A percentile compares a stretch with the other conserved stretches of the same genome.
Evolutionary conservation across 2,888 invertebrate species (phyloP).

Genomic region (Amphipyra berbera): DNA sequence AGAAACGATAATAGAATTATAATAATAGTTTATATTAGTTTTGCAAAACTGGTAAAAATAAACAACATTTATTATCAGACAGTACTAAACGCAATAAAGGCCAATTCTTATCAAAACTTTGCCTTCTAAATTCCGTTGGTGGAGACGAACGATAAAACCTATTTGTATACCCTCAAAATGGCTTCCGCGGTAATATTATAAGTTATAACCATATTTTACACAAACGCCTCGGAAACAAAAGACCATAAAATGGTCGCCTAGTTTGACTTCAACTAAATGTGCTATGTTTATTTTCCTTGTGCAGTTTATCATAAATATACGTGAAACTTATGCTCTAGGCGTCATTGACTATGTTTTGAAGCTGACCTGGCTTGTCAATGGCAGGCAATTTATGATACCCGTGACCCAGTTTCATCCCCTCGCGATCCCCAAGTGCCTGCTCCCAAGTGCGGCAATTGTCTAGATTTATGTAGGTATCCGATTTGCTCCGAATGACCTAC

Average conservation of each 20-base stretch:
- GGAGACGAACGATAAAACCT: slow-evolving; percentile 33
- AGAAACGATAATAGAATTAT: not conserved
- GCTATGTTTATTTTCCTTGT: slow-evolving; percentile 46
- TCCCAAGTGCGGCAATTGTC: slow-evolving; percentile 47
- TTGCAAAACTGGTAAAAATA: not conserved
- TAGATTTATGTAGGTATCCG: slow-evolving; percentile 48
- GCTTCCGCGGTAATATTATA: slow-evolving; percentile 52
- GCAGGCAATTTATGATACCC: slow-evolving; percentile 52
- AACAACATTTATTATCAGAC: not conserved
- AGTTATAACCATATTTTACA: slow-evolving; percentile 46
- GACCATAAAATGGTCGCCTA: slow-evolving; percentile 43
- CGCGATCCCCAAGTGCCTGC: slow-evolving; percentile 36
- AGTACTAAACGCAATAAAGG: not conserved
- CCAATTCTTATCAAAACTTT: slow-evolving; percentile 19
- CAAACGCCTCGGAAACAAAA: slow-evolving; percentile 51
- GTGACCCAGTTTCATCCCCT: slow-evolving; percentile 59
- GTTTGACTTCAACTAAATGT: slow-evolving; percentile 48
- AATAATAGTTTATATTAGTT: not conserved
- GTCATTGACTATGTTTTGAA: slow-evolving; percentile 27
- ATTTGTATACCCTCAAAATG: slow-evolving; percentile 44
- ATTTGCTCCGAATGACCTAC: slow-evolving; percentile 41
- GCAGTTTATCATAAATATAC: slow-evolving; percentile 26
- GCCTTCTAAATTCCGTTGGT: slow-evolving; percentile 3
- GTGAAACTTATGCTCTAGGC: slow-evolving; percentile 10
- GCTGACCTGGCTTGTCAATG: slow-evolving; percentile 53